These are phyloP conservation scores for Sapayoa aenigma DNA, from an alignment of 2,113 vertebrate genomes.

Conservation along the genomic window DNA sequence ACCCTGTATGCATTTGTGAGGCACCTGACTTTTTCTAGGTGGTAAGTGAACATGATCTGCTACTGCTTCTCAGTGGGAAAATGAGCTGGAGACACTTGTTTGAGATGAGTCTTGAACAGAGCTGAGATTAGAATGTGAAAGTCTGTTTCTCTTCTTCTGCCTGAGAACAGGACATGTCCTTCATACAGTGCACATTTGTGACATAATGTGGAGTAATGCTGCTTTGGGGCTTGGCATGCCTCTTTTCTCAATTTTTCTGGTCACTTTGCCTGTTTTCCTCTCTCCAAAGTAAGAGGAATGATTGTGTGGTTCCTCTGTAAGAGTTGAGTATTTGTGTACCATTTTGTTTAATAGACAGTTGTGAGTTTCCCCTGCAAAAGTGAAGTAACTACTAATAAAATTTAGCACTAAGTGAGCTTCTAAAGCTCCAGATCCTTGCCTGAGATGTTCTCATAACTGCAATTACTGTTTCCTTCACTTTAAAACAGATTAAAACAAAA, in stretches of 20 bases:
- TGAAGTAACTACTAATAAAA: not conserved
- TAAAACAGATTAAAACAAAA: not conserved
- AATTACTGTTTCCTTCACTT: not conserved
- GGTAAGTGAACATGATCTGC: not conserved
- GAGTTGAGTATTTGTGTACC: not conserved
- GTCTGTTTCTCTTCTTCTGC: not conserved
- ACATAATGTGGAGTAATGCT: not conserved
- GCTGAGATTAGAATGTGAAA: not conserved
- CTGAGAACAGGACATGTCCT: not conserved
- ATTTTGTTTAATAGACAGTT: not conserved
- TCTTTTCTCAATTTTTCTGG: not conserved
- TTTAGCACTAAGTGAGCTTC: not conserved
- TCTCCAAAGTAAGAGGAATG: not conserved
- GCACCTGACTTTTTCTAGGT: not conserved
- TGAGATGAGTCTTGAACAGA: not conserved
- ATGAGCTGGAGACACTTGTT: not conserved
- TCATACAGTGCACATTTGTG: fast-evolving
- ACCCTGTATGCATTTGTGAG: fast-evolving
- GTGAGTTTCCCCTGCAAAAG: not conserved
- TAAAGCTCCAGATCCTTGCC: not conserved
- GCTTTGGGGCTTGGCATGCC: not conserved
- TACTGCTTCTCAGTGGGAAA: not conserved
- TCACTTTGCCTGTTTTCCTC: not conserved
- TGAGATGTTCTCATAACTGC: not conserved
- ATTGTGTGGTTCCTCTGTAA: not conserved